A percentile compares a stretch with the other conserved stretches of the same genome.
Evolutionary conservation across 2,113 vertebrate species (phyloP).

Genomic region (Podiceps cristatus): DNA sequence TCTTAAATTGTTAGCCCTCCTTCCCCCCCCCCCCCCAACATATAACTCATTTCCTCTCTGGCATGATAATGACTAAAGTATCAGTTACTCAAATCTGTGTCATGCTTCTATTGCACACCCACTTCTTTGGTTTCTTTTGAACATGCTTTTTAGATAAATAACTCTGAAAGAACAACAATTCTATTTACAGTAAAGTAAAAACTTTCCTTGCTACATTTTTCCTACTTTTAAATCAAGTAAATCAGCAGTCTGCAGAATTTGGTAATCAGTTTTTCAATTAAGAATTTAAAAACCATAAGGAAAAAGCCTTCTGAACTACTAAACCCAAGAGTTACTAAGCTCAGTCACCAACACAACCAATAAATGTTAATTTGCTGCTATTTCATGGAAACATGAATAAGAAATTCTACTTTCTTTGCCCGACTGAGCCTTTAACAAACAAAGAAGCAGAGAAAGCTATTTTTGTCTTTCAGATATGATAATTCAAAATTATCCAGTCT

Average conservation of each 20-base stretch:
- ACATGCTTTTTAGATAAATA: conserved; percentile 52
- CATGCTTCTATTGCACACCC: conserved; percentile 75
- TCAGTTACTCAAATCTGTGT: conserved; percentile 35
- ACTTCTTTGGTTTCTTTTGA: conserved; percentile 77
- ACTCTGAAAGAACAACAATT: conserved; percentile 27
- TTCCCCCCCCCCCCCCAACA: background rate
- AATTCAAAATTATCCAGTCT: conserved; percentile 31
- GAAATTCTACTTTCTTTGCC: background rate
- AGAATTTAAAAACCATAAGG: background rate
- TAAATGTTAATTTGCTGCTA: background rate
- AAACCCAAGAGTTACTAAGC: background rate
- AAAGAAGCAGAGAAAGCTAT: conserved; percentile 11
- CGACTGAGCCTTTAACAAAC: conserved; percentile 18
- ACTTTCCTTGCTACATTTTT: conserved; percentile 44
- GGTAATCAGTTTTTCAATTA: conserved; percentile 36
- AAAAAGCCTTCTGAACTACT: background rate
- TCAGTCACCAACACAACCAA: background rate
- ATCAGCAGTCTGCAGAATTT: conserved; percentile 59
- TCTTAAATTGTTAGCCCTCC: background rate
- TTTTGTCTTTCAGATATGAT: conserved; percentile 22
- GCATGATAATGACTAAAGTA: background rate
- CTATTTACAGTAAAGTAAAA: conserved; percentile 14
- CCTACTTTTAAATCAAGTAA: conserved; percentile 65
- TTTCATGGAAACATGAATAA: background rate
- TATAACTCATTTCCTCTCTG: conserved; percentile 3